phyloP scores from a whole-genome alignment of 2,797 vertebrate species.

The Erethizon dorsatum region DNA sequence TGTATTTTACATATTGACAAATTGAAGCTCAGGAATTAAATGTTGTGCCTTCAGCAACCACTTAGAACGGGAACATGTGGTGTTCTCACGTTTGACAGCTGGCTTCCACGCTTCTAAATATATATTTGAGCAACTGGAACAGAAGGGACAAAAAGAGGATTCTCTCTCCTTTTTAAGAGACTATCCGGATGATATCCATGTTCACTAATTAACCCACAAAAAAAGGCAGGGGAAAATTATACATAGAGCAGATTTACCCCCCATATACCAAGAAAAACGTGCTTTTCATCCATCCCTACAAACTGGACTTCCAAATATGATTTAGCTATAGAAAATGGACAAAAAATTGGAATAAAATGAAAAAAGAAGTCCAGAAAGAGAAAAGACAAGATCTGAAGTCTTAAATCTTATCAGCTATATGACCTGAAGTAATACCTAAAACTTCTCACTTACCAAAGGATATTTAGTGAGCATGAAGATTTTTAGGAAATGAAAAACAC shows the following conservation, averaged over 20 bases:
- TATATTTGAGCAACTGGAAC: slow-evolving; percentile 6
- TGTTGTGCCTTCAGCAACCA: background rate
- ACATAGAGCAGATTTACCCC: background rate
- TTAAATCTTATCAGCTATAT: background rate
- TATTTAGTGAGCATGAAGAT: background rate
- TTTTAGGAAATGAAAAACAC: background rate
- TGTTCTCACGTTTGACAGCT: slow-evolving; percentile 46
- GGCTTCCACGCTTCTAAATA: slow-evolving; percentile 1
- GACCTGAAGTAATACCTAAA: background rate
- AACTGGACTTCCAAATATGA: background rate
- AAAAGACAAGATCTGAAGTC: background rate
- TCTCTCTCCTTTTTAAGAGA: background rate
- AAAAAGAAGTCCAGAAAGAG: background rate
- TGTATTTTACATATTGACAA: slow-evolving; percentile 54
- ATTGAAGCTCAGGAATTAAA: slow-evolving; percentile 50
- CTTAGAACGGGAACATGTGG: slow-evolving; percentile 2
- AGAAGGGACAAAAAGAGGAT: slow-evolving; percentile 25
- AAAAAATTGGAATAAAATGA: background rate
- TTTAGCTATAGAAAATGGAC: background rate
- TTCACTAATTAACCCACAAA: background rate
- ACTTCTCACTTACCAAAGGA: background rate
- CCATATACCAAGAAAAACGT: background rate
- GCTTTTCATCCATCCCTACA: background rate
- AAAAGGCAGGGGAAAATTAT: background rate
- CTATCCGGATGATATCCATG: background rate